Evolutionary conservation across 2,113 vertebrate genomes (phyloP), one percentile per base, ranked within the genome.

Genomic region (Catagonus wagneri): DNA sequence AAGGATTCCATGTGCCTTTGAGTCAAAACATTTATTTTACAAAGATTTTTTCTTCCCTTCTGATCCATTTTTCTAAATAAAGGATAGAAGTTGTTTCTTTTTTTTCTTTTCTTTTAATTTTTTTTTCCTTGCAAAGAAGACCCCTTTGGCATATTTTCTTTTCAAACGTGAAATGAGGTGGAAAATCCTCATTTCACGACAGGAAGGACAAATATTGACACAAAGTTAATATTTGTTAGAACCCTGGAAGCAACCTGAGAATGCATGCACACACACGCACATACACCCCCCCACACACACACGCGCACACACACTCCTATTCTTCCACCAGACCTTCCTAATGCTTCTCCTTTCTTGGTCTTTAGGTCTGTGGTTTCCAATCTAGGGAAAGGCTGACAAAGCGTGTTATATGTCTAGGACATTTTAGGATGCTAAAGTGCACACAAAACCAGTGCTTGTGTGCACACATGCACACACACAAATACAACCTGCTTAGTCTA

Each of bases 181-280:
- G 98, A 98, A 99, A 99, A 99, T 99, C 98, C 98, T 99, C 98
- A 98, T 99, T 99, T 99, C 98, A 98, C 92, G 95, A 98, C 98
- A 98, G 98, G 98, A 98, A 98, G 98, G 98, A 98, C 98, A 99
- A 99, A 99, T 98, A 99, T 98, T 98, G 98, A 98, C 98, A 98
- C 90, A 98, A 98, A 98, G 97, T 98, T 98, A 99, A 98, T 98
- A 98, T 99, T 98, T 98, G 98, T 98, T 97, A 98, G 96, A 97
- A 98, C 97, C 98, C 98, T 98, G 96, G 97, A 97, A 98, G 98
- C 98, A 98, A 98, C 98, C 97, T 98, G 97, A 96, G 96, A 89
- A 27, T 60, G 94, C 36, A 83, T 81, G 91, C 95, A 93, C 5
- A 12, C 7, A 88, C 22, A 54, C 25, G 7, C 32, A 52, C 44